Evolutionary conservation across 1,140 invertebrate species (phyloP).

Genomic region (Berghia stephanieae): DNA sequence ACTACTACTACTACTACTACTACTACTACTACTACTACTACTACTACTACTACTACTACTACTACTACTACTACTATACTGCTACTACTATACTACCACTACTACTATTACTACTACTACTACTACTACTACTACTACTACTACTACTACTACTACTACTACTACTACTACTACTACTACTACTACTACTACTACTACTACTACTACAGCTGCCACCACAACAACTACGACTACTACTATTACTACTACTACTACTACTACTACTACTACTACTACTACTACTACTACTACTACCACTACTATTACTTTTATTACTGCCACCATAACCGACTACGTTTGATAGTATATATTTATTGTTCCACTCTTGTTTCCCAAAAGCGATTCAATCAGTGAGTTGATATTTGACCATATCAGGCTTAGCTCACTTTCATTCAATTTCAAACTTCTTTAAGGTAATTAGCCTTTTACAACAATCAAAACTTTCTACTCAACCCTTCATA

Average conservation of each 20-base stretch:
- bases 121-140: neutral
- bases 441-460: too few species aligned
- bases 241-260: neutral
- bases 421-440: too few species aligned
- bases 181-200: constrained; percentile 10
- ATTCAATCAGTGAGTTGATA: too few species aligned
- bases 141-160: neutral
- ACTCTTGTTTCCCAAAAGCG: too few species aligned
- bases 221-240: neutral
- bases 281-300: too few species aligned
- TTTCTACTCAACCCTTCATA: too few species aligned
- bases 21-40: neutral
- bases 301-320: too few species aligned
- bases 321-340: too few species aligned
- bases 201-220: neutral
- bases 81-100: neutral
- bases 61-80: constrained; percentile 8
- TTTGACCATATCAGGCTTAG: too few species aligned
- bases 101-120: neutral
- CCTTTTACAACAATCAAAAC: too few species aligned
- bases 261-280: too few species aligned
- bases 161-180: constrained; percentile 8
- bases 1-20: constrained; percentile 3
- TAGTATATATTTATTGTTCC: too few species aligned
- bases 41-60: neutral